Percentiles rank a stretch among this genome's conserved stretches.
These are phyloP conservation scores for Agrilus cyanescens DNA, from an alignment of 2,888 invertebrate species.

Conservation along the genomic window DNA sequence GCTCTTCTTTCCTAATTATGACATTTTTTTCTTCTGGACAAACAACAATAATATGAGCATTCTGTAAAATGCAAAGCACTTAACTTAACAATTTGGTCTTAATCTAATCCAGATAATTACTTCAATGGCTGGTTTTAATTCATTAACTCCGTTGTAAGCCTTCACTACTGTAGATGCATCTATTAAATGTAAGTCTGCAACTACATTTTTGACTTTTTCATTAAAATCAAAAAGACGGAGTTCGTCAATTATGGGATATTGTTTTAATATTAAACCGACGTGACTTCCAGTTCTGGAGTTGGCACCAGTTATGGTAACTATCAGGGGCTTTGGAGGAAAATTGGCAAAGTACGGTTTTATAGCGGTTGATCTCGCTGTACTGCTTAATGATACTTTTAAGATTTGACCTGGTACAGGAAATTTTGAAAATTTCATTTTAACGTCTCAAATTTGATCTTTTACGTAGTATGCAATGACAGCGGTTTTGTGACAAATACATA, in stretches of 20 bases:
- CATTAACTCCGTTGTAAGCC: slow-evolving; percentile 24
- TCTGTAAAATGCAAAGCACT: slow-evolving; percentile 16
- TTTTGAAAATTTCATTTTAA: too few species aligned
- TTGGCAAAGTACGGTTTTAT: too few species aligned
- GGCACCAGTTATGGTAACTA: slow-evolving; percentile 15
- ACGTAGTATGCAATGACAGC: too few species aligned
- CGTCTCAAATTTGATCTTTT: too few species aligned
- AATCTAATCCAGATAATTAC: slow-evolving; percentile 22
- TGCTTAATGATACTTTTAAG: too few species aligned
- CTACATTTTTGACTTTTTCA: slow-evolving; percentile 20
- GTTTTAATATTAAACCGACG: slow-evolving; percentile 27
- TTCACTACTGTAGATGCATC: slow-evolving; percentile 26
- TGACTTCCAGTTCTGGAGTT: slow-evolving; percentile 13
- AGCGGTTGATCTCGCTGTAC: too few species aligned
- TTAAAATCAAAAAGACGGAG: slow-evolving; percentile 27
- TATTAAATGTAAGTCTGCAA: slow-evolving; percentile 29
- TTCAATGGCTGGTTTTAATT: slow-evolving; percentile 24
- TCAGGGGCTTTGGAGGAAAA: slow-evolving; percentile 5
- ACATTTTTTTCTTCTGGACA: slow-evolving; percentile 27
- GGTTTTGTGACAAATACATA: too few species aligned
- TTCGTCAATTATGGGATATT: slow-evolving; percentile 25
- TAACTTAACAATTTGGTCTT: neutral
- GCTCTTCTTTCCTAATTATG: slow-evolving; percentile 18
- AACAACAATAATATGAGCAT: slow-evolving; percentile 26
- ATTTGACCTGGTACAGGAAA: too few species aligned